Percentiles rank a stretch among this genome's conserved stretches.
phyloP scores from a whole-genome alignment of 30 jellyfish, hydroid and myxozoan genomes.

The Aurelia coerulea region DNA sequence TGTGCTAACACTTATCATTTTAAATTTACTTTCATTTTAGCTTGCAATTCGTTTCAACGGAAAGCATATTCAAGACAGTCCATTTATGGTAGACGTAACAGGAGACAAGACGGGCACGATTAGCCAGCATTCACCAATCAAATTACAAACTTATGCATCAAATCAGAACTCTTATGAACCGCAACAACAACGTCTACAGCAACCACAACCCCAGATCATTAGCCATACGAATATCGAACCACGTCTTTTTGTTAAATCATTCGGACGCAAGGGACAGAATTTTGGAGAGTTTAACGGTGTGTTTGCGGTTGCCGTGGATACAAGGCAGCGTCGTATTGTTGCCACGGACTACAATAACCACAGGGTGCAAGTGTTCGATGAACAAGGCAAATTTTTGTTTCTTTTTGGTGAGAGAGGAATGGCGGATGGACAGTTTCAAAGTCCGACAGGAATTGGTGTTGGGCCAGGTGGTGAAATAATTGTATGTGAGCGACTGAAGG shows the following conservation, averaged over 20 bases:
- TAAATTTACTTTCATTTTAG: conserved; percentile 14
- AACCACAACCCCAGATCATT: background rate
- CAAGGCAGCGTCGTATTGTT: conserved; percentile 71
- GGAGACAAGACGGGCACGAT: conserved; percentile 38
- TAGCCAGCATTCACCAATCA: conserved; percentile 65
- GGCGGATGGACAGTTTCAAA: conserved; percentile 94
- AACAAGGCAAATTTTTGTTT: conserved; percentile 86
- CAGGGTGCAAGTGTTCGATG: conserved; percentile 94
- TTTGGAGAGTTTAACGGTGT: conserved; percentile 93
- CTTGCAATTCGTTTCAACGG: conserved; percentile 79
- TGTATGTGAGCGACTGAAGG: conserved; percentile 95
- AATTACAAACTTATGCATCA: conserved; percentile 49
- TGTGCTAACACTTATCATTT: too few relatives aligned
- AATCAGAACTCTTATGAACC: conserved; percentile 42
- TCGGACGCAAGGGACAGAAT: conserved; percentile 87
- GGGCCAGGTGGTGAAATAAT: conserved; percentile 91
- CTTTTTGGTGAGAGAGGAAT: conserved; percentile 87
- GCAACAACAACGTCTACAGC: conserved; percentile 3
- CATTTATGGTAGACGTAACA: conserved; percentile 75
- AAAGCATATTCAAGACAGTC: conserved; percentile 89
- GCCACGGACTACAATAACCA: conserved; percentile 95
- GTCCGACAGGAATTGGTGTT: conserved; percentile 97
- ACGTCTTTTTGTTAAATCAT: conserved; percentile 48
- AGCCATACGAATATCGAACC: conserved; percentile 36
- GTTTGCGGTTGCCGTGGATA: conserved; percentile 91